A percentile compares a stretch with the other conserved stretches of the same genome.
Conservation (phyloP, 1,140 invertebrate genomes). For the Vanessa atalanta region DNA sequence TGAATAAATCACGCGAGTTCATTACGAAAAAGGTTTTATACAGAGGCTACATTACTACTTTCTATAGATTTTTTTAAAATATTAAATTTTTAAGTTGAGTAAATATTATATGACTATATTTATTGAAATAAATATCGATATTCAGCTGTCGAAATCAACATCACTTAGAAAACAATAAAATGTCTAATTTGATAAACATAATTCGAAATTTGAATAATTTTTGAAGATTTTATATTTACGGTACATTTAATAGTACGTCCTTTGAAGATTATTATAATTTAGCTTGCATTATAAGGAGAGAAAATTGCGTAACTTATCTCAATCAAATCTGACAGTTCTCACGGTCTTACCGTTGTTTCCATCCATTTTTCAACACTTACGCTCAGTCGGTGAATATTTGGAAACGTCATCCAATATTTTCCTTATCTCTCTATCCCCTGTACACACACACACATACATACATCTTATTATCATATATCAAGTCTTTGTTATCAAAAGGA, state of each 20-base stretch:
- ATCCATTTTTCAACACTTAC: slow-evolving; percentile 31
- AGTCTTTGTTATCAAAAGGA: background rate
- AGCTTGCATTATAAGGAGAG: slow-evolving; percentile 22
- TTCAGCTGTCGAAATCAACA: no score
- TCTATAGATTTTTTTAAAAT: slow-evolving; percentile 8
- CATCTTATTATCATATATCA: no score
- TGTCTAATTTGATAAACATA: background rate
- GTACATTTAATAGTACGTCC: slow-evolving; percentile 8
- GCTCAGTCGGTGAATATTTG: slow-evolving; percentile 24
- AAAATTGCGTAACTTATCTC: slow-evolving; percentile 44
- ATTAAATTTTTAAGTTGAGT: background rate
- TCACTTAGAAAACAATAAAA: background rate
- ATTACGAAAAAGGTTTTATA: slow-evolving; percentile 32
- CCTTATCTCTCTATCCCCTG: slow-evolving; percentile 9
- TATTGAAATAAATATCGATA: background rate
- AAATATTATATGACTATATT: background rate
- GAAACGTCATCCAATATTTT: slow-evolving; percentile 29
- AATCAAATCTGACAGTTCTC: slow-evolving; percentile 40
- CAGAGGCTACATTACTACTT: slow-evolving; percentile 8
- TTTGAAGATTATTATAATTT: slow-evolving; percentile 28
- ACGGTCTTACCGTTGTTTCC: slow-evolving; percentile 25
- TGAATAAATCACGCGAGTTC: slow-evolving; percentile 28
- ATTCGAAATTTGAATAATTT: no score
- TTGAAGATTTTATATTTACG: background rate
- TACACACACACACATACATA: background rate